Evolutionary conservation across 2,797 vertebrate species (phyloP), one percentile per base, ranked within the genome.

Genomic region (Chloroceryle inda): DNA sequence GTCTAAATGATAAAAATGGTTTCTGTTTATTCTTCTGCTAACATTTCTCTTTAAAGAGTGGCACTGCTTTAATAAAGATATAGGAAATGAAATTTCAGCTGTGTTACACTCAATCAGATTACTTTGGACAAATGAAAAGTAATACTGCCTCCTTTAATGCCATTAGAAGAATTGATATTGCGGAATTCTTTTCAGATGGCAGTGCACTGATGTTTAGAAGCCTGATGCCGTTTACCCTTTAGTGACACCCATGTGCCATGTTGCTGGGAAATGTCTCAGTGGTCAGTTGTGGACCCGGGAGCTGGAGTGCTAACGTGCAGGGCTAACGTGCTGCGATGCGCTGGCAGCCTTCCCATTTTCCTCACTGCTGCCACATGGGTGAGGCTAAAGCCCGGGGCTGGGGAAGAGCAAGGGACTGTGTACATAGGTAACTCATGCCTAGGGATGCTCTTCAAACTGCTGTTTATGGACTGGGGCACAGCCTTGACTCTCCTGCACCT

Each of bases 21-120:
- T 97, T 96, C 89, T 97, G 85, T 50, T 96, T 96, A 83, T 90
- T 89, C 82, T 96, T 97, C 75, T 95, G 69, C 91, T 96, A 95
- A 71, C 86, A 85, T 97, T 97, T 97, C 76, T 94, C 74, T 95
- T 94, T 94, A 83, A 96, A 93, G 82, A 96, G 69, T 88, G 85
- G n/a, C 59, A 82, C 73, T 88, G 63, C 95, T 91, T 97, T 96
- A 96, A 96, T 97, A 95, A 97, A 97, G 81, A 97, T 87, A 67
- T 71, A 95, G 96, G 95, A 97, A 97, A 98, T 97, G 55, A 97
- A 96, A 97, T 97, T 96, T 77, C 52, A 66, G 94, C 85, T 82
- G 69, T 89, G 79, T 85, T 95, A 13, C 94, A 81, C 62, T 96
- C 96, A 97, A 92, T 97, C 87, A 72, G 69, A 96, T 97, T 97